Evolutionary conservation across 2,797 vertebrate species (phyloP), one percentile per base, ranked within the genome.

Genomic region (Scolopax rusticola): DNA sequence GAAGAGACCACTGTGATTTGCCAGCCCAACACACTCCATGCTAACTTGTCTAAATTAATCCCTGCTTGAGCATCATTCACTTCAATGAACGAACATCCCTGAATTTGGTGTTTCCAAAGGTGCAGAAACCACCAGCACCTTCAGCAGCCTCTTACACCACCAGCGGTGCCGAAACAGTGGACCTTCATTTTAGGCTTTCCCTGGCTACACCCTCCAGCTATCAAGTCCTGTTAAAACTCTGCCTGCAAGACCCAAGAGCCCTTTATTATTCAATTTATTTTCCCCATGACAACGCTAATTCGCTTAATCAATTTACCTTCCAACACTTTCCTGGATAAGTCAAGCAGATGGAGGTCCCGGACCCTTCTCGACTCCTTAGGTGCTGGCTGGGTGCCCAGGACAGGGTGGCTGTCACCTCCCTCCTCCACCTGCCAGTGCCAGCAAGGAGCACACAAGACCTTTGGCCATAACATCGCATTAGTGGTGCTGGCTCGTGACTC

Each of bases 151-250:
- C 68, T 45, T 48, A 60, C 24, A 68, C 21, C 30, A 30, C 1
- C 30, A 50, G 2, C 1, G 0, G n/a, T 10, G 15, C 67, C 1
- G 0, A 53, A 84, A 59, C 12, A 3, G 3, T 0, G 2, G 51
- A 70, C 32, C n/a, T 83, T 0, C 24, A 20, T 67, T 38, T 75
- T 14, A 1, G 13, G 33, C 61, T 40, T 53, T 11, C 64, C 23
- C 30, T 11, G 6, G 7, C 43, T 89, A 56, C 88, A 60, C 12
- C 67, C 45, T 48, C 82, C 79, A 80, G 48, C 68, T 68, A 20
- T 9, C 8, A 2, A 9, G 19, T 60, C 75, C 53, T 24, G 38
- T 65, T 89, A 91, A 65, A 94, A 92, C 61, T 38, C 84, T 24
- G 23, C 43, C 73, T 16, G 32, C 54, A 30, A 79, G 11, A 73